Evolutionary conservation across 92 coral and sea anemone species (phyloP), one percentile per base, ranked within the genome.

Genomic region (Phenganax stokvisi): DNA sequence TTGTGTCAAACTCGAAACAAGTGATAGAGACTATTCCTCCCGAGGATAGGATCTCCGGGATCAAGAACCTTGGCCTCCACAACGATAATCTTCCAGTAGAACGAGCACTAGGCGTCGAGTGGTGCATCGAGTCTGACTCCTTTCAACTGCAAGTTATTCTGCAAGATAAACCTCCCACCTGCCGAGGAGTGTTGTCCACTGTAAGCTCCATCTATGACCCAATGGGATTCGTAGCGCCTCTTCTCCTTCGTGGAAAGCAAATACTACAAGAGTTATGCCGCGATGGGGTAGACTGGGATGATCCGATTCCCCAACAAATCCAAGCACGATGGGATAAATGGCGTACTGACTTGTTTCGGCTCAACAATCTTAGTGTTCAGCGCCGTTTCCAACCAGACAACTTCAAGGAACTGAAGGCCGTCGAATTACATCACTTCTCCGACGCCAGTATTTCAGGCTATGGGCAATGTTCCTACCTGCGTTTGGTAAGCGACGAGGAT

Each of bases 41-140:
- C 5, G 47, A 37, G 47, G 47, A 37, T 5, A 37, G 47, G 47
- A 5, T 0, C 47, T 37, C 47, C 5, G 47, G 47, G 5, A 37
- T 37, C 47, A 37, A 37, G 47, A 37, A 37, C 47, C 47, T 37
- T 37, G 47, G 5, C 5, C 47, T 37, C 28, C 8, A 10, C 74
- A 31, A 31, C 7, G 76, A 71, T 16, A 27, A 28, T 15, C 76
- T 71, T 2, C 76, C 76, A 37, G 27, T 71, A 28, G 76, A 71
- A 71, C 76, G 76, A 71, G 76, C 76, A 7, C 76, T 71, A 9
- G 76, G 76, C 55, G 15, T 71, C 76, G 54, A 71, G 27, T 71
- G 76, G 54, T 71, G 76, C 57, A 30, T 37, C 27, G 76, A 71
- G 54, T 71, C 76, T 6, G 76, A 71, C 76, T 12, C 16, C 76